These are phyloP conservation scores for Ammodytes dubius DNA, from an alignment of 2,113 vertebrate genomes.

Conservation along the genomic window DNA sequence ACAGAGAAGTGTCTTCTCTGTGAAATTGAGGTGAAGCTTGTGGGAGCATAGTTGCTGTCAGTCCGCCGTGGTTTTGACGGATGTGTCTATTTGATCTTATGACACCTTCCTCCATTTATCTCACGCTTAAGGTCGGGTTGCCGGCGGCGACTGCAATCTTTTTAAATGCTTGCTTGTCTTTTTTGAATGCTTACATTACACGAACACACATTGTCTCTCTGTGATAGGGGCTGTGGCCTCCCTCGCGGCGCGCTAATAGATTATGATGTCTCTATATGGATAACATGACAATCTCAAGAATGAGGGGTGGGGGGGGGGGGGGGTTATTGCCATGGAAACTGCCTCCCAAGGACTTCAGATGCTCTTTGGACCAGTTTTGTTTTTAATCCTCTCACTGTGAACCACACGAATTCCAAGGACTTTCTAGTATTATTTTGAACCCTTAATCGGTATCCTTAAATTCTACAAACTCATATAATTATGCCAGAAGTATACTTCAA, in stretches of 20 bases:
- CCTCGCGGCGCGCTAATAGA: slow-evolving; percentile 33
- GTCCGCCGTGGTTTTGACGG: slow-evolving; percentile 54
- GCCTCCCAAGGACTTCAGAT: slow-evolving; percentile 41
- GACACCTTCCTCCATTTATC: slow-evolving; percentile 27
- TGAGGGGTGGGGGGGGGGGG: slow-evolving; percentile 21
- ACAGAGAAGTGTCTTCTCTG: slow-evolving; percentile 26
- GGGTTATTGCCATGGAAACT: slow-evolving; percentile 56
- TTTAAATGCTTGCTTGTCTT: background rate
- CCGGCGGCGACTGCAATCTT: slow-evolving; percentile 26
- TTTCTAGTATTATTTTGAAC: background rate
- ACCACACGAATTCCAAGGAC: background rate
- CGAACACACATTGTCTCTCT: background rate
- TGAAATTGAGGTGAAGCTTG: slow-evolving; percentile 53
- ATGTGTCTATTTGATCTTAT: slow-evolving; percentile 58
- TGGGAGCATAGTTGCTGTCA: slow-evolving; percentile 28
- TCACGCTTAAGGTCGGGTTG: slow-evolving; percentile 36
- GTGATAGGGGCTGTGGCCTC: slow-evolving; percentile 21
- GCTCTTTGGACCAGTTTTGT: slow-evolving; percentile 1
- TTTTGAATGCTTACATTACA: slow-evolving; percentile 23
- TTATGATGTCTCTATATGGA: slow-evolving; percentile 34
- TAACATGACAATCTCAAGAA: slow-evolving; percentile 33
- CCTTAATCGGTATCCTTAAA: slow-evolving; percentile 23
- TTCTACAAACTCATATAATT: background rate
- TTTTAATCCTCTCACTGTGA: slow-evolving; percentile 14
- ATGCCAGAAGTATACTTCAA: too few species aligned